These are phyloP conservation scores for Ischnus inquisitorius DNA, from an alignment of 2,888 invertebrate genomes.

Conservation along the genomic window DNA sequence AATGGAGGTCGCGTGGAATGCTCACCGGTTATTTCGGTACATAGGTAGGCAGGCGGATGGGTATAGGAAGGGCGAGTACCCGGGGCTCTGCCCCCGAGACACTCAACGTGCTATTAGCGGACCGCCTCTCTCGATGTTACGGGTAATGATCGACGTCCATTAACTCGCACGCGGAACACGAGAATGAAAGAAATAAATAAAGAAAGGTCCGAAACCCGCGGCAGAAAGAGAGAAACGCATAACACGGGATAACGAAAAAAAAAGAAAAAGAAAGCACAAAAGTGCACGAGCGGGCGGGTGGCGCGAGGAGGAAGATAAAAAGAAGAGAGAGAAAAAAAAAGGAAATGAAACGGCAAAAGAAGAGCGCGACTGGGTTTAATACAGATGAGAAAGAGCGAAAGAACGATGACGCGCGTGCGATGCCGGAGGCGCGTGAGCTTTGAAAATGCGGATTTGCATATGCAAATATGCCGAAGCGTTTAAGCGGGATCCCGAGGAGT, in stretches of 20 bases:
- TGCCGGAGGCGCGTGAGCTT: conserved; percentile 66
- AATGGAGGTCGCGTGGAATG: conserved; percentile 66
- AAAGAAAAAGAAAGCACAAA: conserved; percentile 45
- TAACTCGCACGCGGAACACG: conserved; percentile 68
- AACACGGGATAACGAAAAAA: conserved; percentile 6
- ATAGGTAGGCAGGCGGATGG: conserved; percentile 9
- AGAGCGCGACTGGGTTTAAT: conserved; percentile 26
- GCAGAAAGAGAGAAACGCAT: conserved; percentile 19
- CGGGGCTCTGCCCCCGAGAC: conserved; percentile 62
- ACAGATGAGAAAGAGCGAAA: conserved; percentile 50
- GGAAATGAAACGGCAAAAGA: conserved; percentile 66
- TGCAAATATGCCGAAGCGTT: conserved; percentile 73
- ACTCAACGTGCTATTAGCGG: conserved; percentile 69
- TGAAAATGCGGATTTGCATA: conserved; percentile 73
- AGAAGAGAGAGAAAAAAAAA: conserved; percentile 40
- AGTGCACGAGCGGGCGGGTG: conserved; percentile 52
- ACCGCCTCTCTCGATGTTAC: conserved; percentile 67
- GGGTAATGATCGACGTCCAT: conserved; percentile 79
- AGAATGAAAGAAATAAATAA: conserved; percentile 51
- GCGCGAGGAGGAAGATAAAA: conserved; percentile 24
- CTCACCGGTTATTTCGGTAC: conserved; percentile 60
- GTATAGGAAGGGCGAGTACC: conserved; percentile 41
- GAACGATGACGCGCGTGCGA: conserved; percentile 60
- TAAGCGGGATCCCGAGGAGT: conserved; percentile 67
- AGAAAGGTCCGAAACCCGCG: conserved; percentile 34